These are phyloP conservation scores for Heterochromis multidens DNA, from an alignment of 2,113 vertebrate genomes.

Conservation along the genomic window DNA sequence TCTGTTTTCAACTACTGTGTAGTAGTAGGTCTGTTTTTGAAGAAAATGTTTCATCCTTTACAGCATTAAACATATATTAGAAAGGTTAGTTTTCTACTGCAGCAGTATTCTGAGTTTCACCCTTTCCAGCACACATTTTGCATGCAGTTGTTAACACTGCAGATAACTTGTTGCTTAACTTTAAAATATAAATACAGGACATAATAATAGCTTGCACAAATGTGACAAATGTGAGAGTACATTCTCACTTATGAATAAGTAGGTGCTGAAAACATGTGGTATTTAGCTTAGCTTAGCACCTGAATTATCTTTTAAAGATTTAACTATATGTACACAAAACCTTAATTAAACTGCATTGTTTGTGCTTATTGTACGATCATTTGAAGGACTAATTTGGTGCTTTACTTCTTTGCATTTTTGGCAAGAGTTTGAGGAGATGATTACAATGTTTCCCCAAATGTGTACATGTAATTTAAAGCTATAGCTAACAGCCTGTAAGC, in stretches of 20 bases:
- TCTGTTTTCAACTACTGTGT: not conserved
- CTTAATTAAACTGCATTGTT: not conserved
- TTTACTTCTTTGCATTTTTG: not conserved
- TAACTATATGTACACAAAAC: not conserved
- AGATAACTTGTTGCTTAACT: not conserved
- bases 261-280: not conserved
- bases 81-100: no score
- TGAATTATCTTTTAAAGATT: no score
- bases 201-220: not conserved
- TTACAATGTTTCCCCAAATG: no score
- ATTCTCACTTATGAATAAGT: not conserved
- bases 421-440: no score
- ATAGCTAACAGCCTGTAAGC: no score
- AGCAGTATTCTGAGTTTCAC: no score
- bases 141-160: not conserved
- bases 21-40: not conserved
- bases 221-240: no score
- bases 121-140: not conserved
- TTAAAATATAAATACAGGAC: not conserved
- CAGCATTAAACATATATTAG: not conserved
- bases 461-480: no score
- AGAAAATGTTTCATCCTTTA: not conserved
- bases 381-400: accelerated
- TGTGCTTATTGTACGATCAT: not conserved
- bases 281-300: not conserved